Evolutionary conservation across 2,113 vertebrate species (phyloP), one percentile per base, ranked within the genome.

Genomic region (Electrona antarctica): DNA sequence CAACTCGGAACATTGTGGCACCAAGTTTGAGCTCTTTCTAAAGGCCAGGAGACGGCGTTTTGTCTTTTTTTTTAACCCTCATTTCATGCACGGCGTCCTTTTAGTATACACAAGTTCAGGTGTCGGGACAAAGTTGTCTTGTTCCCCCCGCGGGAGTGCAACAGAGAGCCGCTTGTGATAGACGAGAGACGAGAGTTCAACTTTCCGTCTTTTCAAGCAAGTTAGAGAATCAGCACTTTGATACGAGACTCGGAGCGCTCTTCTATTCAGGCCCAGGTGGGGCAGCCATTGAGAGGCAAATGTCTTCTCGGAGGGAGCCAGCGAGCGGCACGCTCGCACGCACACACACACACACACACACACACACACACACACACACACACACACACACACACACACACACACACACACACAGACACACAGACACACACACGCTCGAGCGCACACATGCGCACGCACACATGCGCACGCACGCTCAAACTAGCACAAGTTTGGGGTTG

Each of bases 211-310:
- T 87, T 85, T 78, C 77, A 80, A 51, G 56, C 76, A 71, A 83
- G 67, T 81, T 80, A 41, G 77, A 91, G 74, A 88, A 87, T 48
- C 78, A 76, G 41, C 76, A 73, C 88, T 89, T 82, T 88, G 80
- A 88, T 82, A 71, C 28, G 12, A 46, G 57, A 67, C 63, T 63
- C 28, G 69, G 64, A 13, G 62, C 59, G 62, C 79, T 78, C 80
- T 72, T 74, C 83, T 79, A 21, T 21, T 78, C 83, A 71, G 51
- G 82, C 67, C 84, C 89, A 91, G 88, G 88, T 91, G 89, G 88
- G 73, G 21, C 21, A 21, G 7, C 87, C 77, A 85, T 89, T 90
- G 80, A 90, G 84, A 87, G 84, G 85, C 84, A 86, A 86, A 87
- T 88, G 61, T 78, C 78, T 69, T 70, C 69, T 45, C 73, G 13